Evolutionary conservation across 2,797 vertebrate species (phyloP).

Genomic region (Hozukius guyotensis): DNA sequence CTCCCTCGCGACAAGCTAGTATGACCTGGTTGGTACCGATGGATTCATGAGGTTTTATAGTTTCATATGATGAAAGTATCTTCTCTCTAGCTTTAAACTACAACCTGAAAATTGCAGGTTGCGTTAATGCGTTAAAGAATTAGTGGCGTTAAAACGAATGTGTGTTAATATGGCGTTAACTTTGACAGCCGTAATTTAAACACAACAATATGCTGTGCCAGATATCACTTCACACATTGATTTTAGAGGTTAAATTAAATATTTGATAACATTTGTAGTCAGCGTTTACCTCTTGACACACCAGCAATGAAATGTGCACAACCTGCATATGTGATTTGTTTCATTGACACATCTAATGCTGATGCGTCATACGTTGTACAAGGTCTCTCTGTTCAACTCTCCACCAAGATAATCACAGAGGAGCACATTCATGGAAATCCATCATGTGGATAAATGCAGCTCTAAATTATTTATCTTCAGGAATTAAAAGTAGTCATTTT

Average conservation of each 20-base stretch:
- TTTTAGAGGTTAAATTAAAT: background rate
- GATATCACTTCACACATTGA: background rate
- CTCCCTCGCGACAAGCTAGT: too few relatives aligned
- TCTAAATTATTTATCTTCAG: background rate
- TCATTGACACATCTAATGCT: background rate
- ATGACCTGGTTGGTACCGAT: too few relatives aligned
- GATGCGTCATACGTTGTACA: background rate
- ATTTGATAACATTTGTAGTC: background rate
- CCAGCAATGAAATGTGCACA: background rate
- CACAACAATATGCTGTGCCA: background rate
- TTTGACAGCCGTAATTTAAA: background rate
- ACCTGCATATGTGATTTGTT: background rate
- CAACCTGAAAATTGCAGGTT: too few relatives aligned
- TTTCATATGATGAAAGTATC: too few relatives aligned
- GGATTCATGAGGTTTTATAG: too few relatives aligned
- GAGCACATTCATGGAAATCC: conserved; percentile 7
- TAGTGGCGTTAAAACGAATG: too few relatives aligned
- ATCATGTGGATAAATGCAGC: conserved; percentile 14
- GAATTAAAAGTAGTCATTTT: conserved; percentile 11
- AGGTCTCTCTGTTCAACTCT: background rate
- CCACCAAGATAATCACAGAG: background rate
- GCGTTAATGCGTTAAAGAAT: too few relatives aligned
- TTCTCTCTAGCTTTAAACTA: too few relatives aligned
- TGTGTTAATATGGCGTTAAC: too few relatives aligned
- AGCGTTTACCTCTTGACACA: background rate